Conservation (phyloP, 2,888 invertebrate species). For the Lamellibrachia columna region DNA sequence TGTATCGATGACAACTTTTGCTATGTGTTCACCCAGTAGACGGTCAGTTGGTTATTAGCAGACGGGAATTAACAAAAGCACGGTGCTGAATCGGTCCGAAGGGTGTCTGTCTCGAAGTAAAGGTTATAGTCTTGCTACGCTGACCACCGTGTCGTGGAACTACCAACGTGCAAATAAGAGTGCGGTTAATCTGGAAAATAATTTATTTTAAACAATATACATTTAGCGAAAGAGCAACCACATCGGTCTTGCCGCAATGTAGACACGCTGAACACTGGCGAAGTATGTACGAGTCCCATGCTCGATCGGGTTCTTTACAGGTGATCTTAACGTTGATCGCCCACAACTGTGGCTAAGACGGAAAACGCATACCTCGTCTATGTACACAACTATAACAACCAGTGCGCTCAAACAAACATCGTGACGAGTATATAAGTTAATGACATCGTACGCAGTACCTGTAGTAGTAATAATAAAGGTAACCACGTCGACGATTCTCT, state of each 20-base stretch:
- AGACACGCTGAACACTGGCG: background rate
- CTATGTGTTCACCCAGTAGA: no score
- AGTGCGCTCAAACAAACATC: background rate
- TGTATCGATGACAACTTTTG: background rate
- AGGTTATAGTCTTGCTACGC: background rate
- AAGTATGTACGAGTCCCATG: background rate
- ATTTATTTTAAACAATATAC: slow-evolving; percentile 16
- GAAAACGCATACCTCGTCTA: background rate
- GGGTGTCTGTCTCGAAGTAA: background rate
- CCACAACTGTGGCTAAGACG: background rate
- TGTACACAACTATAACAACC: slow-evolving; percentile 1
- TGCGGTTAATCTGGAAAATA: slow-evolving; percentile 5
- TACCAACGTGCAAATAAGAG: background rate
- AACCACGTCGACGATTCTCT: background rate
- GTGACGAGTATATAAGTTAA: slow-evolving; percentile 4
- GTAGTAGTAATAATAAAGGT: background rate
- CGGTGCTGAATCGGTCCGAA: background rate
- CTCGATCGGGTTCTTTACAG: background rate
- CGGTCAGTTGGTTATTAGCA: background rate
- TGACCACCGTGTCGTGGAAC: background rate
- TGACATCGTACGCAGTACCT: background rate
- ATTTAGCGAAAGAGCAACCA: slow-evolving; percentile 4
- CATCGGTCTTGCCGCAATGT: background rate
- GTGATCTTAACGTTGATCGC: background rate
- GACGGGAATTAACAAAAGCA: background rate